Evolutionary conservation across 2,797 vertebrate species (phyloP).

Genomic region (Sarcophilus harrisii): DNA sequence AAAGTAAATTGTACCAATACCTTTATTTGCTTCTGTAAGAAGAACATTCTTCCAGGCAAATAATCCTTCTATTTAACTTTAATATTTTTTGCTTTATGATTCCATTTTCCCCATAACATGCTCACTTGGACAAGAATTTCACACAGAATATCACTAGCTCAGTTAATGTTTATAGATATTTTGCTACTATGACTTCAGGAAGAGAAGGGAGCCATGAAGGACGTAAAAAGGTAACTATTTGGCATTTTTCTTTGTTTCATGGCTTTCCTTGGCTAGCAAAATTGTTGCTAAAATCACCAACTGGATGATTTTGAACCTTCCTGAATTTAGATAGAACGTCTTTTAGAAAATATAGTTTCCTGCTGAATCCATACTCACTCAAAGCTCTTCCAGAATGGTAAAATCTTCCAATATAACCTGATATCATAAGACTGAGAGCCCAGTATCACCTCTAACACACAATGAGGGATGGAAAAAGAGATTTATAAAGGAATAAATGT

Average conservation of each 20-base stretch:
- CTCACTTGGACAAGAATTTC: neutral
- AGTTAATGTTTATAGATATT: neutral
- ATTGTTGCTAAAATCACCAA: neutral
- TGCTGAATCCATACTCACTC: neutral
- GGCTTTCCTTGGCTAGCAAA: neutral
- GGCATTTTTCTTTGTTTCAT: neutral
- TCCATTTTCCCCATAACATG: neutral
- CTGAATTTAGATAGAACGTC: neutral
- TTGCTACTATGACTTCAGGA: neutral
- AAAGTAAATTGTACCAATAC: neutral
- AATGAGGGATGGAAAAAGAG: neutral
- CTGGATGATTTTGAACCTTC: neutral
- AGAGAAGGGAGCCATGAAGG: neutral
- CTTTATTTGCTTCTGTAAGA: neutral
- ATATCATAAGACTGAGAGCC: neutral
- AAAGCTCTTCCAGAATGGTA: neutral
- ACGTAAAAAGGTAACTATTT: neutral
- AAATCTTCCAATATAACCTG: neutral
- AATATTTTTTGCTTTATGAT: neutral
- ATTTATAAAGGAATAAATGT: neutral
- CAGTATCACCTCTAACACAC: neutral
- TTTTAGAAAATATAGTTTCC: neutral
- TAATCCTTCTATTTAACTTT: neutral
- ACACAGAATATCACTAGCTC: neutral
- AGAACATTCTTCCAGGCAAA: neutral